These are phyloP conservation scores for Coregonus clupeaformis DNA, from an alignment of 2,113 vertebrate genomes.

Conservation along the genomic window DNA sequence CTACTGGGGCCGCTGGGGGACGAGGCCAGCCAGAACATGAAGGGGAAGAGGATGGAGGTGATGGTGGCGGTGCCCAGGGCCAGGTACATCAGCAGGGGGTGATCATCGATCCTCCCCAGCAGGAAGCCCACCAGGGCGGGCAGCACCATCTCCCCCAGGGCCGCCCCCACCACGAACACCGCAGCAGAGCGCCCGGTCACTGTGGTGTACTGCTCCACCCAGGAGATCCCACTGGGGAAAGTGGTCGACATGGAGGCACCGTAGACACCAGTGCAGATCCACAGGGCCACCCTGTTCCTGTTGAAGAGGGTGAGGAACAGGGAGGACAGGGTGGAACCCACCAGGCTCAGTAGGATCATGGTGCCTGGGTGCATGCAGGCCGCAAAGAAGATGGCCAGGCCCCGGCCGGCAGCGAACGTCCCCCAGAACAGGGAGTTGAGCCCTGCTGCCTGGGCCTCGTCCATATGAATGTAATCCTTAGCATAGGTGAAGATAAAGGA, in stretches of 20 bases:
- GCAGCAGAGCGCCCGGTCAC: slow-evolving; percentile 79
- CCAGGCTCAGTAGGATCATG: slow-evolving; percentile 84
- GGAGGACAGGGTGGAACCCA: slow-evolving; percentile 75
- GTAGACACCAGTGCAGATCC: slow-evolving; percentile 79
- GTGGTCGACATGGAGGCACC: slow-evolving; percentile 88
- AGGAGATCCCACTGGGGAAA: slow-evolving; percentile 92
- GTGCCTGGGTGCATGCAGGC: slow-evolving; percentile 79
- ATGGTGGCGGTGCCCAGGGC: slow-evolving; percentile 68
- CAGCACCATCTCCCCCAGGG: slow-evolving; percentile 91
- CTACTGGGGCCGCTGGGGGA: slow-evolving; percentile 30
- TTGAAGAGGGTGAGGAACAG: slow-evolving; percentile 79
- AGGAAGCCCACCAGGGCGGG: slow-evolving; percentile 80
- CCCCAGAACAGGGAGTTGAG: slow-evolving; percentile 94
- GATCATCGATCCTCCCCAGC: slow-evolving; percentile 63
- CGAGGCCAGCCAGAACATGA: slow-evolving; percentile 86
- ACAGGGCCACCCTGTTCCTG: slow-evolving; percentile 63
- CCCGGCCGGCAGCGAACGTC: slow-evolving; percentile 79
- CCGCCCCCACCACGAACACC: slow-evolving; percentile 82
- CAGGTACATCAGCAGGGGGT: slow-evolving; percentile 83
- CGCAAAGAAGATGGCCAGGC: slow-evolving; percentile 83
- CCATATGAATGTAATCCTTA: slow-evolving; percentile 72
- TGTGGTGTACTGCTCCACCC: slow-evolving; percentile 91
- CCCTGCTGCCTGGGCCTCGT: slow-evolving; percentile 71
- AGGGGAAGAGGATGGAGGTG: slow-evolving; percentile 83
- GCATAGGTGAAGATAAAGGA: slow-evolving; percentile 90